These are phyloP conservation scores for Scolopax bukidnonensis DNA, from an alignment of 2,797 vertebrate species.

Conservation along the genomic window DNA sequence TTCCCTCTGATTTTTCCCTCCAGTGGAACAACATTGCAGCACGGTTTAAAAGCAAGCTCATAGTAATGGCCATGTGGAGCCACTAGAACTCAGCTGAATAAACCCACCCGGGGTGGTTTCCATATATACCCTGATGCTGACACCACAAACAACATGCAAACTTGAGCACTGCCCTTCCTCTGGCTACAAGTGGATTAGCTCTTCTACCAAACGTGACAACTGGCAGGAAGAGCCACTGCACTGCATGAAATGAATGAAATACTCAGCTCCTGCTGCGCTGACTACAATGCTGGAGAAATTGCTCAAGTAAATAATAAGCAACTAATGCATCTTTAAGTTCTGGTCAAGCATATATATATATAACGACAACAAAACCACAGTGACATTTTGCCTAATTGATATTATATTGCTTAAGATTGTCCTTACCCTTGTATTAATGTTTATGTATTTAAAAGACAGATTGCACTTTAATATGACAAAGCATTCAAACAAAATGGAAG, in stretches of 20 bases:
- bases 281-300: background rate
- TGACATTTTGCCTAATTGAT: background rate
- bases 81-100: background rate
- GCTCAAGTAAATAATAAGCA: background rate
- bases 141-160: constrained; percentile 74
- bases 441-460: background rate
- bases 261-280: background rate
- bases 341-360: background rate
- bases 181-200: constrained; percentile 19
- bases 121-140: constrained; percentile 72
- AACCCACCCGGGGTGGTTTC: constrained; percentile 61
- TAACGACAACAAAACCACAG: background rate
- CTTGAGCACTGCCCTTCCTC: constrained; percentile 37
- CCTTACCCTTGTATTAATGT: background rate
- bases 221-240: background rate
- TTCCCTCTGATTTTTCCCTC: background rate
- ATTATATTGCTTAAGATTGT: background rate
- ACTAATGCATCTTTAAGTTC: background rate
- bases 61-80: background rate
- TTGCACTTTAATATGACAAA: constrained; percentile 34
- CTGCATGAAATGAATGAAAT: background rate
- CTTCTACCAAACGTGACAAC: background rate
- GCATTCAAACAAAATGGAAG: constrained; percentile 61
- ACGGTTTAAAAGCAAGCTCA: background rate
- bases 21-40: background rate